phyloP scores from a whole-genome alignment of 1,140 invertebrate species.

The Olivierus martensii region DNA sequence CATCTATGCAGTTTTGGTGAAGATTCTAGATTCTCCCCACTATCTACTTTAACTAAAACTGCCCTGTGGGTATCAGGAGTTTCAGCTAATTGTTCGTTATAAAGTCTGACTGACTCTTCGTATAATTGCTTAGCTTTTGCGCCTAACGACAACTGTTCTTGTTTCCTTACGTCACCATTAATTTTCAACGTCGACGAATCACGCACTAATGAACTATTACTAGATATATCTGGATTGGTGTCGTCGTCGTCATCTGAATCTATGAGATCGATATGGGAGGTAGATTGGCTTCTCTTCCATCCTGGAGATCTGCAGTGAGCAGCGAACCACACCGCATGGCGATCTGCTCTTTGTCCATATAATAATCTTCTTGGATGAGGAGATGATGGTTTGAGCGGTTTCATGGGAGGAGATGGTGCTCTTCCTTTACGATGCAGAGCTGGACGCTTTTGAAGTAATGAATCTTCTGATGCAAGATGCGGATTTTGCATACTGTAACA shows the following conservation, averaged over 20 bases:
- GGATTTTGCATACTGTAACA: neutral
- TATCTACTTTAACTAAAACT: conserved; percentile 13
- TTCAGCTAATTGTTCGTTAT: conserved; percentile 22
- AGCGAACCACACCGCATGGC: conserved; percentile 21
- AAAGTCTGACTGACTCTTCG: conserved; percentile 31
- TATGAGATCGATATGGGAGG: conserved; percentile 28
- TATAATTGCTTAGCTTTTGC: conserved; percentile 30
- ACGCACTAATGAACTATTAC: conserved; percentile 30
- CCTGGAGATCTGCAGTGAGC: conserved; percentile 17
- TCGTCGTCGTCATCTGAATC: conserved; percentile 36
- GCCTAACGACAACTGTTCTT: conserved; percentile 28
- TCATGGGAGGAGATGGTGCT: conserved; percentile 21
- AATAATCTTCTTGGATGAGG: neutral
- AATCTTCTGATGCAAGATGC: conserved; percentile 29
- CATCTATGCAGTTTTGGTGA: conserved; percentile 6
- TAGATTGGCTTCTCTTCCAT: conserved; percentile 23
- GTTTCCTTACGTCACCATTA: conserved; percentile 22
- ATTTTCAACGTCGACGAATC: neutral
- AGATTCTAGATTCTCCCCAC: conserved; percentile 3
- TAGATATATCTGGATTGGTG: conserved; percentile 38
- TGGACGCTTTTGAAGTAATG: conserved; percentile 21
- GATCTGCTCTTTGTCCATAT: conserved; percentile 2
- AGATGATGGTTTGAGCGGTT: conserved; percentile 3
- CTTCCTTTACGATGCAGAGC: conserved; percentile 19
- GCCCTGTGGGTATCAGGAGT: conserved; percentile 16